These are phyloP conservation scores for Lonchura striata DNA, from an alignment of 2,113 vertebrate species.

Conservation along the genomic window DNA sequence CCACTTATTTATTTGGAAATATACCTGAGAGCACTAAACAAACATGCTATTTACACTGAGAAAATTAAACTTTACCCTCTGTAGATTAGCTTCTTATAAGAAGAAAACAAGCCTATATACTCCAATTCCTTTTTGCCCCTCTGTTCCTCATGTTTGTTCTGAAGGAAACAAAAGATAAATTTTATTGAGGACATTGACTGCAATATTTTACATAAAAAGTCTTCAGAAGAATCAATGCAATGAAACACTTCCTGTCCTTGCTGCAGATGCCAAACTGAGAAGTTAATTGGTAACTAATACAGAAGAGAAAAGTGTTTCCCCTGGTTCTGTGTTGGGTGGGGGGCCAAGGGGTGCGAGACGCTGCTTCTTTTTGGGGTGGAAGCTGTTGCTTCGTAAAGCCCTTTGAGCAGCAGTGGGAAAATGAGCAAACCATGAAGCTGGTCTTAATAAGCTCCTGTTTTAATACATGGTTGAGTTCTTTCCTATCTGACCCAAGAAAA, in stretches of 20 bases:
- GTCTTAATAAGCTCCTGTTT: neutral
- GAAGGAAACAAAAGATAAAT: neutral
- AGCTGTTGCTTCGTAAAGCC: neutral
- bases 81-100: neutral
- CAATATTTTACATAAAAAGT: neutral
- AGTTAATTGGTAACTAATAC: neutral
- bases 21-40: neutral
- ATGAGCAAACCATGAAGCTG: neutral
- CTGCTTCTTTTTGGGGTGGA: neutral
- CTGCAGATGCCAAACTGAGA: neutral
- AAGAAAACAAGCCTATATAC: neutral
- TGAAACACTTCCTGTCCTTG: neutral
- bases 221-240: neutral
- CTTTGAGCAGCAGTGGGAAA: neutral
- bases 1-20: neutral
- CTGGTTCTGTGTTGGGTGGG: neutral
- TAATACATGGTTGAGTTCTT: conserved; percentile 13
- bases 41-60: neutral
- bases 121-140: neutral
- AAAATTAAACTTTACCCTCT: neutral
- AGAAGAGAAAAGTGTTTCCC: neutral
- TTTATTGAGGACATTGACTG: neutral
- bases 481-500: neutral
- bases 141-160: neutral
- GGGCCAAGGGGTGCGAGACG: rapidly evolving